Conservation (phyloP, 2,797 vertebrate species). For the Kryptopterus vitreolus region DNA sequence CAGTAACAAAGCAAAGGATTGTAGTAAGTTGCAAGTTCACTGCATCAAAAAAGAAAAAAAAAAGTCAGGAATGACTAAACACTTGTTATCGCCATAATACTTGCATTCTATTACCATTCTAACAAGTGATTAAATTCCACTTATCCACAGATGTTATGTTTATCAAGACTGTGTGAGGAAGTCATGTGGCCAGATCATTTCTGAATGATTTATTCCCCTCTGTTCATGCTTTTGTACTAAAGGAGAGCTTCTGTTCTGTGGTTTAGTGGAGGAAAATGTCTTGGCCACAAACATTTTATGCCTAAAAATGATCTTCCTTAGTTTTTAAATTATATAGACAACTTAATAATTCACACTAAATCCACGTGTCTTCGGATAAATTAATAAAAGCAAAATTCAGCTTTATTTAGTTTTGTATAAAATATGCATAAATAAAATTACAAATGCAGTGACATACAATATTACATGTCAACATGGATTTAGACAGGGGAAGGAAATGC, state of each 20-base stretch:
- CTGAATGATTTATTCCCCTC: not conserved
- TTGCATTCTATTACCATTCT: slow-evolving; percentile 58
- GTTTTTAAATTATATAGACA: slow-evolving; percentile 48
- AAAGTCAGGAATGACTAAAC: slow-evolving; percentile 58
- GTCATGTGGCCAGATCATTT: slow-evolving; percentile 9
- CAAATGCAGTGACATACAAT: not conserved
- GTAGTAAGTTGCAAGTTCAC: slow-evolving; percentile 44
- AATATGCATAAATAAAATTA: not conserved
- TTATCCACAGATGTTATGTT: slow-evolving; percentile 55
- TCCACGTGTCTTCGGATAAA: slow-evolving; percentile 3
- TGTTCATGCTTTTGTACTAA: not conserved
- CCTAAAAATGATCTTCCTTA: slow-evolving; percentile 52
- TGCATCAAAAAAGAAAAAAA: slow-evolving; percentile 67
- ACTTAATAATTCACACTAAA: slow-evolving; percentile 36
- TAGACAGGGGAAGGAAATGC: slow-evolving; percentile 66
- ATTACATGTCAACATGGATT: slow-evolving; percentile 52
- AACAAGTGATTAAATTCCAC: slow-evolving; percentile 57
- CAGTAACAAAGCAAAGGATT: slow-evolving; percentile 9
- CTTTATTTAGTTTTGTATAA: slow-evolving; percentile 36
- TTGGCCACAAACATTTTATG: slow-evolving; percentile 32
- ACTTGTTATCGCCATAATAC: slow-evolving; percentile 51
- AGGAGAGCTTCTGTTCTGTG: slow-evolving; percentile 1
- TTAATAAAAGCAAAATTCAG: slow-evolving; percentile 19
- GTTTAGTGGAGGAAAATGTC: not conserved
- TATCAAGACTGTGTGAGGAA: slow-evolving; percentile 37